Evolutionary conservation across 2,113 vertebrate species (phyloP).

Genomic region (Acanthochromis polyacanthus): DNA sequence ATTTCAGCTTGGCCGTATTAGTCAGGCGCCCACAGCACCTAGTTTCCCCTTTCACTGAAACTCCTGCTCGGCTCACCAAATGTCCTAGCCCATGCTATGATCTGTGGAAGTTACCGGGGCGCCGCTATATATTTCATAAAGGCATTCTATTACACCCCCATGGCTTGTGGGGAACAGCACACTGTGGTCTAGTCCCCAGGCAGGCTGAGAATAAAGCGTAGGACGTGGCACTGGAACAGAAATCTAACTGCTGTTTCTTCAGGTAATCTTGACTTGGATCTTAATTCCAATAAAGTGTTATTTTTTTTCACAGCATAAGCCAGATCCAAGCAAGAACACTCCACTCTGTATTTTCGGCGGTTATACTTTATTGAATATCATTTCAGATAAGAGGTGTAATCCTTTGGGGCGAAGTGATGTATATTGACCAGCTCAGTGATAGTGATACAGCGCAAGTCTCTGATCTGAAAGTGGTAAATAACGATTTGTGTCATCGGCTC

Average conservation of each 20-base stretch:
- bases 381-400: conserved; percentile 90
- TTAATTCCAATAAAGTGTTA: conserved; percentile 88
- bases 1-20: conserved; percentile 33
- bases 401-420: conserved; percentile 84
- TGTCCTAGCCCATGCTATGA: conserved; percentile 57
- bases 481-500: conserved; percentile 75
- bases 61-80: conserved; percentile 36
- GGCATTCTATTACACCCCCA: conserved; percentile 79
- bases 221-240: conserved; percentile 75
- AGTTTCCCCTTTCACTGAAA: conserved; percentile 2
- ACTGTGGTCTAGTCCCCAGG: conserved; percentile 71
- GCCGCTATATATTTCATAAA: conserved; percentile 80
- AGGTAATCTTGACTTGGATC: conserved; percentile 86
- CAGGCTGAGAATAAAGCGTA: conserved; percentile 74
- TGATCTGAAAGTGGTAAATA: conserved; percentile 73
- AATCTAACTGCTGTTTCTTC: conserved; percentile 84
- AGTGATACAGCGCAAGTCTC: conserved; percentile 63
- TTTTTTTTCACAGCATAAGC: conserved; percentile 75
- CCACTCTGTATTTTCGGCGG: conserved; percentile 82
- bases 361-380: conserved; percentile 90
- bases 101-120: conserved; percentile 66
- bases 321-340: conserved; percentile 82
- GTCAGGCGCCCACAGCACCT: conserved; percentile 22
- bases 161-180: conserved; percentile 63
- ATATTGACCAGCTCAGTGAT: conserved; percentile 87